Percentiles rank a stretch among this genome's conserved stretches.
These are phyloP conservation scores for Meloidogyne exigua DNA, from an alignment of 1,140 invertebrate species.

Conservation along the genomic window DNA sequence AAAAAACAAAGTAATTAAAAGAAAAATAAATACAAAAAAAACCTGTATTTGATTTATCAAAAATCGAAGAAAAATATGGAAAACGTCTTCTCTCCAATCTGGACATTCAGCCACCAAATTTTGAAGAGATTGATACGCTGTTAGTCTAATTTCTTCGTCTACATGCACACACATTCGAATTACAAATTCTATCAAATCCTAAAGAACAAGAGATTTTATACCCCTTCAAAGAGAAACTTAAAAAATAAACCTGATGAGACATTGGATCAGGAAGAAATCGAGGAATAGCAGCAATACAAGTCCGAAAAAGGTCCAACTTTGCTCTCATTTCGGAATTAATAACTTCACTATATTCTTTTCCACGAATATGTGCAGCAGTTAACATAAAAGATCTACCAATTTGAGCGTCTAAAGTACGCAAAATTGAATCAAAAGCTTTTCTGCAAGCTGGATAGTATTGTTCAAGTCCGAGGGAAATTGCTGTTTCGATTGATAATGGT, in stretches of 20 bases:
- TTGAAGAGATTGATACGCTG: conserved; percentile 92
- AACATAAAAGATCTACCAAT: conserved; percentile 72
- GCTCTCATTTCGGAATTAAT: conserved; percentile 40
- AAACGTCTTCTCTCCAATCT: conserved; percentile 92
- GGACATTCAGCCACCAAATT: conserved; percentile 91
- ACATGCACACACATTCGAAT: conserved; percentile 80
- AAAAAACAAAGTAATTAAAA: conserved; percentile 71
- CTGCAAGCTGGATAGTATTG: conserved; percentile 91
- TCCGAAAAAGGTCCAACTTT: conserved; percentile 92
- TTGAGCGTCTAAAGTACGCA: conserved; percentile 89
- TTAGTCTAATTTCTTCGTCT: conserved; percentile 69
- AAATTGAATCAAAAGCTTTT: conserved; percentile 90
- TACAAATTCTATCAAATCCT: conserved; percentile 80
- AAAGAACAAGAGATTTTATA: neutral
- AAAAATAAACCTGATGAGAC: conserved; percentile 75
- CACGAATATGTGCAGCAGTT: neutral
- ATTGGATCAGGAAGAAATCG: conserved; percentile 94
- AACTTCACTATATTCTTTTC: conserved; percentile 3
- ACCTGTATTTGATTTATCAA: conserved; percentile 58
- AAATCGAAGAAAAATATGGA: conserved; percentile 69
- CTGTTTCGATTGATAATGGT: conserved; percentile 80
- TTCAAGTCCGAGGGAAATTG: conserved; percentile 89
- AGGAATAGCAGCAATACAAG: conserved; percentile 95
- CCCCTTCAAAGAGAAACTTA: no score
- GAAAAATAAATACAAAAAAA: conserved; percentile 2